These are phyloP conservation scores for Micrasema minimum DNA, from an alignment of 1,140 invertebrate species.

Conservation along the genomic window DNA sequence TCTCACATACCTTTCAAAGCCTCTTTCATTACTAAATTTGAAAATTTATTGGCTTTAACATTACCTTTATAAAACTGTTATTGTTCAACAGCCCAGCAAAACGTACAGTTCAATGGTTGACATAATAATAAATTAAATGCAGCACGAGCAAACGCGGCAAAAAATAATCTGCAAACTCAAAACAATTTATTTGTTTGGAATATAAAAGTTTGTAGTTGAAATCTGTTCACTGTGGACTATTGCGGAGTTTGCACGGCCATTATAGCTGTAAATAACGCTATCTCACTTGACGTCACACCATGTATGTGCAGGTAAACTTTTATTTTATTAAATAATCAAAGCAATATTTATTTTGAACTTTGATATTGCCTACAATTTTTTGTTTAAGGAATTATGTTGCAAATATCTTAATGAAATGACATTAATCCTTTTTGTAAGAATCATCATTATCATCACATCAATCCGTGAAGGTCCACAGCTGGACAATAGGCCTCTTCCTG, in stretches of 20 bases:
- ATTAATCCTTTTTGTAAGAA: too few relatives aligned
- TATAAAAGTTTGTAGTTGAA: neutral
- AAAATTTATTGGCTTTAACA: too few relatives aligned
- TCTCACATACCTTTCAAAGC: too few relatives aligned
- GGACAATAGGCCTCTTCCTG: too few relatives aligned
- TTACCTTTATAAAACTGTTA: too few relatives aligned
- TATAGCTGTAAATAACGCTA: conserved; percentile 35
- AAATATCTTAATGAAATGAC: too few relatives aligned
- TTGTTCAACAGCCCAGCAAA: too few relatives aligned
- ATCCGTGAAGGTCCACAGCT: too few relatives aligned
- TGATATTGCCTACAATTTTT: too few relatives aligned
- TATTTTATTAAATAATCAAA: conserved; percentile 43
- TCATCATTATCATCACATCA: too few relatives aligned
- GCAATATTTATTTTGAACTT: neutral
- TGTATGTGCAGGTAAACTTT: neutral
- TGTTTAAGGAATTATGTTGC: too few relatives aligned
- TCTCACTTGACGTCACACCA: conserved; percentile 19
- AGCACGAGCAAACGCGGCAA: neutral
- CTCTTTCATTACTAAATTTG: too few relatives aligned
- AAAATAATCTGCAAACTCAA: conserved; percentile 6
- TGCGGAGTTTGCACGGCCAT: neutral
- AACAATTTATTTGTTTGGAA: conserved; percentile 10
- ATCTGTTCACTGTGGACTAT: conserved; percentile 2
- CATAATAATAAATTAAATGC: conserved; percentile 6
- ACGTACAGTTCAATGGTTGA: neutral